Evolutionary conservation across 2,113 vertebrate species (phyloP), one percentile per base, ranked within the genome.

Genomic region (Mobula hypostoma): DNA sequence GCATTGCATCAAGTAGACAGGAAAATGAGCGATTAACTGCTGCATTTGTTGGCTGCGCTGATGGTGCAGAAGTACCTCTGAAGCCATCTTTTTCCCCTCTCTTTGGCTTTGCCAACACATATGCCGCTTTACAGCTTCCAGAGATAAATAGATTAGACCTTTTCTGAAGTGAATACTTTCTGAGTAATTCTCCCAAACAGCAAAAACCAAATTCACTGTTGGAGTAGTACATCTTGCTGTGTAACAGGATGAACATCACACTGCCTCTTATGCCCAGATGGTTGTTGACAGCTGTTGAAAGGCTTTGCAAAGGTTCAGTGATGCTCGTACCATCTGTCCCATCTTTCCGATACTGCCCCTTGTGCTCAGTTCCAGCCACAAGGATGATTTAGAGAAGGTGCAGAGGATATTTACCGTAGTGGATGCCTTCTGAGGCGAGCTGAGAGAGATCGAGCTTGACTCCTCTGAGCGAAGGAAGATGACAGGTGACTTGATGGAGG

Each of bases 11-110:
- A 61, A 88, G 83, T 56, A n/a, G 24, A 61, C 61, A 66, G 14
- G 11, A 90, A 90, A 63, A 63, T 66, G 29, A 88, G 85, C 85
- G 66, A 32, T 32, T 90, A 90, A 66, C n/a, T 90, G 85, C 61
- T 17, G 29, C 5, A 90, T 66, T 68, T n/a, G 63, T 90, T 19
- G n/a, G 29, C 61, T 32, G 85, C 19, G 15, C 85, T 66, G 85
- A 32, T 61, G 66, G 15, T 90, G 61, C 27, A 66, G 85, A 90
- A 66, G n/a, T 66, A n/a, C 63, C 85, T 90, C 6, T 19, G 29
- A 66, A 90, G n/a, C 14, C n/a, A n/a, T 7, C 5, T 63, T 17
- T n/a, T 87, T 5, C 14, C 1, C 27, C 56, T n/a, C 56, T 17
- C 12, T 68, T 32, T 19, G 29, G 12, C n/a, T n/a, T 66, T 90